Conservation (phyloP, 2,888 invertebrate species). For the Odontocolon sp. region DNA sequence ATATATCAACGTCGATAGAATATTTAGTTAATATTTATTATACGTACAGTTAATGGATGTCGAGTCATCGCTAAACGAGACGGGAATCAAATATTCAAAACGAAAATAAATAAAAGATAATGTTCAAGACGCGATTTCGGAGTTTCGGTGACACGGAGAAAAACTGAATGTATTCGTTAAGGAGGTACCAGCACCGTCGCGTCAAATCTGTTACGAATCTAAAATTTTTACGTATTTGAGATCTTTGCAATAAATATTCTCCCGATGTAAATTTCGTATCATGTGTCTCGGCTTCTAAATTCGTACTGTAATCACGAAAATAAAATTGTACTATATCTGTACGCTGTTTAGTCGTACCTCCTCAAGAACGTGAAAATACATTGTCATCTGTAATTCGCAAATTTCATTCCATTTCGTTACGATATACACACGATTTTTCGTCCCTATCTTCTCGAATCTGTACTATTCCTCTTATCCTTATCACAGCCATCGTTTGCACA, state of each 20-base stretch:
- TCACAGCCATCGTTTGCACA: constrained; percentile 77
- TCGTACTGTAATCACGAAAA: too few relatives aligned
- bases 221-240: too few relatives aligned
- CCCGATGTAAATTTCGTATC: constrained; percentile 9
- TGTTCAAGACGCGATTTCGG: too few relatives aligned
- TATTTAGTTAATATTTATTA: constrained; percentile 39
- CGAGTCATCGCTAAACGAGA: constrained; percentile 26
- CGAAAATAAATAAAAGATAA: neutral
- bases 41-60: constrained; percentile 30
- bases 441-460: constrained; percentile 28
- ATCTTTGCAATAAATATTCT: constrained; percentile 4
- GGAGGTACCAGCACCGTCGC: too few relatives aligned
- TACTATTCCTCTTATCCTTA: constrained; percentile 70
- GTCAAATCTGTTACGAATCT: too few relatives aligned
- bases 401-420: constrained; percentile 4
- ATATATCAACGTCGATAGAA: constrained; percentile 50
- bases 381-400: neutral
- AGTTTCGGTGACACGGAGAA: too few relatives aligned
- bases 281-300: constrained; percentile 9
- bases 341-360: too few relatives aligned
- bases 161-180: constrained; percentile 57
- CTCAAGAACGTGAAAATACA: too few relatives aligned
- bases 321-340: too few relatives aligned
- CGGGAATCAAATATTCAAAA: neutral
- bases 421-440: constrained; percentile 37